phyloP scores from a whole-genome alignment of 2,888 invertebrate genomes.

The Lutraria lutraria region DNA sequence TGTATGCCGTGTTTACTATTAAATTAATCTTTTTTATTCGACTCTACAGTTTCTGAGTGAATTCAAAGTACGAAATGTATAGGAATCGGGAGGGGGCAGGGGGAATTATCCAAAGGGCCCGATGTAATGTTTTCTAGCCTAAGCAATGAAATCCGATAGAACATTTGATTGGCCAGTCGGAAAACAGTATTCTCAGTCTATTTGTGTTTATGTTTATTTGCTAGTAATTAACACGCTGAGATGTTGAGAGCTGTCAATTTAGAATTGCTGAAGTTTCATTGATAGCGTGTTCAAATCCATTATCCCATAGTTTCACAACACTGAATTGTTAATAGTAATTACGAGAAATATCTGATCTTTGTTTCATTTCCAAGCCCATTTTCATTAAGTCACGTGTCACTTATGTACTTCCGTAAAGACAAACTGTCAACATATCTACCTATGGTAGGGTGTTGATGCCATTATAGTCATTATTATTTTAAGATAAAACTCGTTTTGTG shows the following conservation, averaged over 20 bases:
- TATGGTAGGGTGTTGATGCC: conserved; percentile 5
- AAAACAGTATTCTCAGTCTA: no score
- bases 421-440: background rate
- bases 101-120: no score
- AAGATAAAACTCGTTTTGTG: background rate
- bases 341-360: conserved; percentile 3
- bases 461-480: background rate
- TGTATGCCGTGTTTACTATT: no score
- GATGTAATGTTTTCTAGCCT: no score
- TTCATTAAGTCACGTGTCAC: background rate
- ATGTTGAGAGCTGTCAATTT: background rate
- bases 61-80: no score
- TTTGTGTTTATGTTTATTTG: background rate
- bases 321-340: background rate
- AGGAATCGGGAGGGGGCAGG: no score
- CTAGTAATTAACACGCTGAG: background rate
- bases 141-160: no score
- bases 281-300: background rate
- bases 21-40: no score
- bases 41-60: no score
- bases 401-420: background rate
- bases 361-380: background rate
- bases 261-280: background rate
- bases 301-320: background rate
- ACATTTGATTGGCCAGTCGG: no score